Percentiles rank a stretch among this genome's conserved stretches.
Conservation (phyloP, 1,140 invertebrate species). For the Temnothorax longispinosus region DNA sequence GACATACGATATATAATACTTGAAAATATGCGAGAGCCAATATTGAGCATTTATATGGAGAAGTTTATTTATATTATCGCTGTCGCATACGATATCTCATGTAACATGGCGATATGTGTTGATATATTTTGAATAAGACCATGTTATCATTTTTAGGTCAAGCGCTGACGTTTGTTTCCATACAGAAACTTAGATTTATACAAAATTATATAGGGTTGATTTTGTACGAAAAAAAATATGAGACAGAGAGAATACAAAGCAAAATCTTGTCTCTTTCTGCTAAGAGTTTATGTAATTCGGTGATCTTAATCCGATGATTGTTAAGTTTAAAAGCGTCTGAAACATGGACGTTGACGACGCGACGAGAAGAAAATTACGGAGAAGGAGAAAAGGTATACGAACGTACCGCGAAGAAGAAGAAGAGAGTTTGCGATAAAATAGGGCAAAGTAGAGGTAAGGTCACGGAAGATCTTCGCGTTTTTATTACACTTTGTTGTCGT, state of each 20-base stretch:
- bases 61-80: conserved; percentile 1
- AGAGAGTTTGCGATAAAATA: conserved; percentile 8
- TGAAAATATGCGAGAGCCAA: conserved; percentile 10
- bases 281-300: background rate
- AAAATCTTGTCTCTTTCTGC: background rate
- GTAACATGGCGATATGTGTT: background rate
- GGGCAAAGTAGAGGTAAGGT: conserved; percentile 22
- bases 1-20: background rate
- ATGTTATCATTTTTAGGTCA: background rate
- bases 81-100: background rate
- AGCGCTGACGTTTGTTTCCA: background rate
- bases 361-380: background rate
- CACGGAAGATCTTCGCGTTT: background rate
- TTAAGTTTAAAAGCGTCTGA: background rate
- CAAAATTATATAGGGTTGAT: background rate
- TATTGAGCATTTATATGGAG: background rate
- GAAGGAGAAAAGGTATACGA: background rate
- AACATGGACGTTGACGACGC: background rate
- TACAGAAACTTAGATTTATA: background rate
- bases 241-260: too few species aligned
- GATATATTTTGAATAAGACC: background rate
- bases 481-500: conserved; percentile 39
- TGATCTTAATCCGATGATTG: background rate
- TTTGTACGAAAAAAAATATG: background rate
- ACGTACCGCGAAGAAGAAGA: background rate